Evolutionary conservation across 2,888 invertebrate species (phyloP).

Genomic region (Chorisops tibialis): DNA sequence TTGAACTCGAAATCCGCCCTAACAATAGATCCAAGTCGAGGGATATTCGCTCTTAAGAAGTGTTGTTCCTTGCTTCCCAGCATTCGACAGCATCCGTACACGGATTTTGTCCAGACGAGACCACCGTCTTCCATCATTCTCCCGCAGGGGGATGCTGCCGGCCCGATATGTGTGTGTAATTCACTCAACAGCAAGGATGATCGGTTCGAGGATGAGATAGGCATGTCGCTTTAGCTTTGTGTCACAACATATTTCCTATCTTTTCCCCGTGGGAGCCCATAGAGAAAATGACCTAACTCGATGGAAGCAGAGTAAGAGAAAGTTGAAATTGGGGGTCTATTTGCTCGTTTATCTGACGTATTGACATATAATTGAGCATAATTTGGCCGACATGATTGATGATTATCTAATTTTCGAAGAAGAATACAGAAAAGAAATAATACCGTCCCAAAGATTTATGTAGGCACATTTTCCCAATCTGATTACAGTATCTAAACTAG

Average conservation of each 20-base stretch:
- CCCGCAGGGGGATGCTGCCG: too few species aligned
- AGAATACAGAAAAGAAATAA: too few species aligned
- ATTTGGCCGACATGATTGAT: conserved; percentile 30
- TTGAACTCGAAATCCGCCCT: conserved; percentile 29
- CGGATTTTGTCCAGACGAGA: too few species aligned
- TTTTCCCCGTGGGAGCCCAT: background rate
- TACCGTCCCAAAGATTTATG: too few species aligned
- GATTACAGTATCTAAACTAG: too few species aligned
- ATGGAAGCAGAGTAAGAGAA: background rate
- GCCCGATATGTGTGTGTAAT: too few species aligned
- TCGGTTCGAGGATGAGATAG: background rate
- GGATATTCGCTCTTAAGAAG: conserved; percentile 3
- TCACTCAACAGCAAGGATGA: too few species aligned
- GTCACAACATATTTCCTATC: conserved; percentile 9
- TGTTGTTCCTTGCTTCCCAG: conserved; percentile 27
- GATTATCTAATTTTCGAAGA: background rate
- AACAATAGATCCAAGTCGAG: conserved; percentile 17
- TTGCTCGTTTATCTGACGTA: conserved; percentile 27
- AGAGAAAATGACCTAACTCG: background rate
- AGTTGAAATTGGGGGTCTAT: conserved; percentile 11
- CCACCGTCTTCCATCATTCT: too few species aligned
- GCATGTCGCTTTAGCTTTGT: conserved; percentile 16
- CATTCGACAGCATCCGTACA: too few species aligned
- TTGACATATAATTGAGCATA: conserved; percentile 31
- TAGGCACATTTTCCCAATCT: background rate